Base-by-base conservation (phyloP, 2,888 invertebrate genomes). In the Gasteruption jaculator region DNA sequence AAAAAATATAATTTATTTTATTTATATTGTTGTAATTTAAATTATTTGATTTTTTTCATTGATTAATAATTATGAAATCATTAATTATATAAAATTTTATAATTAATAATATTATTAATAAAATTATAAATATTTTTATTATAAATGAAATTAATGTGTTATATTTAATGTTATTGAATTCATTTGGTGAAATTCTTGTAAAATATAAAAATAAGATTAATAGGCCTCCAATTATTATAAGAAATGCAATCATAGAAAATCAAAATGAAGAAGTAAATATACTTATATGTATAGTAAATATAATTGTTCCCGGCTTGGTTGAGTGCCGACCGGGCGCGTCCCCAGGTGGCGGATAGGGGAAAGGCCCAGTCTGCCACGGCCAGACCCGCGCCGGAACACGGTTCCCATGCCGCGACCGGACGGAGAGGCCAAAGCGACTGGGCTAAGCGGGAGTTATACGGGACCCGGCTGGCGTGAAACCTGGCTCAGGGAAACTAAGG, bases 121-220 rank as follows among this genome's bases (percentile, higher is more conserved):
- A 58, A 45, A 60, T 43, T 42, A 69, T 45, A 41, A 50, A 47
- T 63, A 39, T 31, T 58, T 43, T 24, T 52, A 45, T 45, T 35
- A 65, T 45, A 43, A 61, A 40, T 16, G 60, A 39, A 36, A 56
- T 43, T 34, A 63, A 46, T 43, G 39, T 58, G 44, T 54, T 46
- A 51, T 52, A 38, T 48, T 45, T 60, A 48, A 56, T 52, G 69
- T 72, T 61, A 65, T 79, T 77, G 71, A 76, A 69, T 77, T 80
- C 78, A 72, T 81, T 81, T 11, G 77, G 78, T 0, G 78, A 77
- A 66, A 57, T 43, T 39, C 79, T 80, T 42, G 78, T 76, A 3
- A 82, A 75, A 66, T 82, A 83, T 67, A 81, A 74, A 72, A 82
- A 81, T 72, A 82, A 54, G 6, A 83, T 75, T 73, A 83, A 54